Evolutionary conservation across 2,113 vertebrate genomes (phyloP).

Genomic region (Cochlearius cochlearius): DNA sequence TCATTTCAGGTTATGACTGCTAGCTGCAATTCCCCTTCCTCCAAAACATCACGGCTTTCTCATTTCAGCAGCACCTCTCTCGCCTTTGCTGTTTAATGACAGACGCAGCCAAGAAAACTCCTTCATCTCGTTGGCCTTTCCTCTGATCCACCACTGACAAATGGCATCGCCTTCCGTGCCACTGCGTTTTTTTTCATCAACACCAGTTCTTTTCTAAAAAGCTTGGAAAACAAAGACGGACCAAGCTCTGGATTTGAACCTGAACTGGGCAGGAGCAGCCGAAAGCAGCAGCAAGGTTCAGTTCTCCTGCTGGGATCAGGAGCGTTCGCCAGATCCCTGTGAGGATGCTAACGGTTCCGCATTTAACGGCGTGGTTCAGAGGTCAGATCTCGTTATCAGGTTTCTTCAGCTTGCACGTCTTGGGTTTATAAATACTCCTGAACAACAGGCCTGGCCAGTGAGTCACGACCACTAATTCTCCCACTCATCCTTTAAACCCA

Average conservation of each 20-base stretch:
- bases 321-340: fast-evolving
- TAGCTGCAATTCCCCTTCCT: neutral
- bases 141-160: neutral
- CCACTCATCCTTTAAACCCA: neutral
- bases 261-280: neutral
- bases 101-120: neutral
- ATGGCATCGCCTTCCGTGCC: fast-evolving
- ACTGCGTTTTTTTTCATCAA: neutral
- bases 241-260: neutral
- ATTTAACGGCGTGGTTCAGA: neutral
- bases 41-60: neutral
- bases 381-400: neutral
- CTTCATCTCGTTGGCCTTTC: neutral
- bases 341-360: fast-evolving
- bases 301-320: neutral
- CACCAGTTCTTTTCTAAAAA: neutral
- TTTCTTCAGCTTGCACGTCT: neutral
- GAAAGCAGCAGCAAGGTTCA: neutral
- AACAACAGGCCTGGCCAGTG: neutral
- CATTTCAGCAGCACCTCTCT: neutral
- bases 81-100: neutral
- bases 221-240: neutral
- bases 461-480: neutral
- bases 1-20: neutral
- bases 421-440: neutral